A percentile compares a stretch with the other conserved stretches of the same genome.
These are phyloP conservation scores for Dipodomys stephensi DNA, from an alignment of 2,113 vertebrate genomes.

Conservation along the genomic window DNA sequence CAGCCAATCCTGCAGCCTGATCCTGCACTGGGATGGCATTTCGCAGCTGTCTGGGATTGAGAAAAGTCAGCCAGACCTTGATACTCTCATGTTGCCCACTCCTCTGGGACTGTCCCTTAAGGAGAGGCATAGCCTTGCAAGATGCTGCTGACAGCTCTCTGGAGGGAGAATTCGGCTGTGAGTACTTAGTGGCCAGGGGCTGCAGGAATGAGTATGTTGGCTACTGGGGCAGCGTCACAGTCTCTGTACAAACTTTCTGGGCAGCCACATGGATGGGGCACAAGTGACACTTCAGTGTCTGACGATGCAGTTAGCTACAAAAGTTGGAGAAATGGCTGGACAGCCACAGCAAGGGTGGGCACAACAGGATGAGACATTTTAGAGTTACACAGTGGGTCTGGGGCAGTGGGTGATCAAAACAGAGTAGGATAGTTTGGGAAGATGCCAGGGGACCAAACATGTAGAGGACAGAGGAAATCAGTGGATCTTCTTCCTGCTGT, in stretches of 20 bases:
- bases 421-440: background rate
- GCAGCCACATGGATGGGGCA: background rate
- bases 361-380: background rate
- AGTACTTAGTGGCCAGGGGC: background rate
- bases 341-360: background rate
- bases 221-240: background rate
- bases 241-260: background rate
- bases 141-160: background rate
- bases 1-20: background rate
- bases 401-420: background rate
- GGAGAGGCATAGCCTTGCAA: background rate
- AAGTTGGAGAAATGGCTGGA: background rate
- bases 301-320: background rate
- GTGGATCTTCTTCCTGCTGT: background rate
- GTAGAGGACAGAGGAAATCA: background rate
- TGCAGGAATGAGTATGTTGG: background rate
- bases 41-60: background rate
- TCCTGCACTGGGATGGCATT: background rate
- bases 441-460: constrained; percentile 20
- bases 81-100: background rate
- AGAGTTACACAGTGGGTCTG: background rate
- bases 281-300: background rate
- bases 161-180: background rate
- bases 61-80: background rate
- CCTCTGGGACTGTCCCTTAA: background rate